A percentile compares a stretch with the other conserved stretches of the same genome.
Conservation (phyloP, 1,140 invertebrate species). For the Drosophila pallidifrons region DNA sequence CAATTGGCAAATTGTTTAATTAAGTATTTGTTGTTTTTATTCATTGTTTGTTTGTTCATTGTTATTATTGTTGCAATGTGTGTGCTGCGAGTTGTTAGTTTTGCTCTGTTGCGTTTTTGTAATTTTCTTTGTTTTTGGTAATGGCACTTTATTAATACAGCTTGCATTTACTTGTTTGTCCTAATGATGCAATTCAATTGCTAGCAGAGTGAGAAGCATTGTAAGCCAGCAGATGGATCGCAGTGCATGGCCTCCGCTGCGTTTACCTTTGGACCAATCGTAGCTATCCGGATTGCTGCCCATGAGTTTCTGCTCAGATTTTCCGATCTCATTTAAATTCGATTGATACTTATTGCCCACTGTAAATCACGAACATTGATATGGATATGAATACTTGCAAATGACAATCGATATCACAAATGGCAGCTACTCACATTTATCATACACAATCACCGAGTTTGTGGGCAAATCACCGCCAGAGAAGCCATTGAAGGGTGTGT, state of each 20-base stretch:
- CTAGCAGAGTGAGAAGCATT: conserved; percentile 29
- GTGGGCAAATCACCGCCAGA: conserved; percentile 65
- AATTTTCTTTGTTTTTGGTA: conserved; percentile 40
- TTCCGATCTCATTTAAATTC: conserved; percentile 90
- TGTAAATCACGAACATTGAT: conserved; percentile 33
- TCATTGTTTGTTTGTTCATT: conserved; percentile 9
- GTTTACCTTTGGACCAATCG: conserved; percentile 81
- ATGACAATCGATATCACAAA: neutral
- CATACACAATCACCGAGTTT: conserved; percentile 77
- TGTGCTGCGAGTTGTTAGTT: conserved; percentile 16
- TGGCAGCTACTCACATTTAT: conserved; percentile 75
- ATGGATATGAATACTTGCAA: conserved; percentile 3
- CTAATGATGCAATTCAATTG: conserved; percentile 36
- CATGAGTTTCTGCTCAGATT: conserved; percentile 89
- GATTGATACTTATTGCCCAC: conserved; percentile 89
- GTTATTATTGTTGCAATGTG: conserved; percentile 8
- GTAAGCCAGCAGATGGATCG: conserved; percentile 33
- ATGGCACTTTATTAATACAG: conserved; percentile 73
- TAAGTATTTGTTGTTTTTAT: conserved; percentile 29
- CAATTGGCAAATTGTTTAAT: conserved; percentile 48
- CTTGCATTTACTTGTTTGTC: conserved; percentile 30
- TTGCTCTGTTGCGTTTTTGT: conserved; percentile 7
- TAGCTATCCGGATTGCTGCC: conserved; percentile 76
- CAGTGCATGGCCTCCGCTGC: conserved; percentile 9
- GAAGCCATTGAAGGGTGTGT: conserved; percentile 57